These are phyloP conservation scores for Philaenus spumarius DNA, from an alignment of 1,140 invertebrate genomes.

Conservation along the genomic window DNA sequence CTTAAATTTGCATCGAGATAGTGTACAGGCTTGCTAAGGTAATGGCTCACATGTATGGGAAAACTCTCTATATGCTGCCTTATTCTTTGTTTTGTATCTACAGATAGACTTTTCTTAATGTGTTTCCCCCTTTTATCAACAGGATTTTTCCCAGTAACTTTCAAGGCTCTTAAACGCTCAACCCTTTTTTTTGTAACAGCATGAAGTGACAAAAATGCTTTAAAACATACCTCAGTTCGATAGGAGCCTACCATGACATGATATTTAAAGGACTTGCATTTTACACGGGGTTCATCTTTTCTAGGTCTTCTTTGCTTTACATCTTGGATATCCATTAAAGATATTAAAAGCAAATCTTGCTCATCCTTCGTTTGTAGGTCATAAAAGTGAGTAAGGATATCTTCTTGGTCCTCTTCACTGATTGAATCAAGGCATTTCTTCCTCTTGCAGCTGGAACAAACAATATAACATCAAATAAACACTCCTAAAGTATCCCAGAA, in stretches of 20 bases:
- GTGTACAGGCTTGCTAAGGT: too few species aligned
- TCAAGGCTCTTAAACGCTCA: background rate
- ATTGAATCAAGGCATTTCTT: too few species aligned
- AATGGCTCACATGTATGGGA: background rate
- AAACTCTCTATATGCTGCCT: too few species aligned
- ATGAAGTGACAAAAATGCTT: slow-evolving; percentile 7
- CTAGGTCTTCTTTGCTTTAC: background rate
- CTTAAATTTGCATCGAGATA: too few species aligned
- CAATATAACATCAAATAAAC: too few species aligned
- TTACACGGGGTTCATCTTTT: background rate
- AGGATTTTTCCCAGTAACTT: background rate
- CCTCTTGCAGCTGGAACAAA: too few species aligned
- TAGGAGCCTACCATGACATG: background rate
- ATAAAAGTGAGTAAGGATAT: too few species aligned
- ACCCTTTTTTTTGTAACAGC: background rate
- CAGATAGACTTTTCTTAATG: too few species aligned
- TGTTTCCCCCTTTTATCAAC: background rate
- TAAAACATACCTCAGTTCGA: background rate
- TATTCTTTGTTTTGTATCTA: too few species aligned
- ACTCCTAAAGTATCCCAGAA: too few species aligned
- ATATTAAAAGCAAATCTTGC: background rate
- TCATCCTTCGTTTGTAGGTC: too few species aligned
- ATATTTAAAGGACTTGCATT: background rate
- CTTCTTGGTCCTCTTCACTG: too few species aligned
- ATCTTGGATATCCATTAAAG: background rate